phyloP scores from a whole-genome alignment of 2,113 vertebrate species.

The Xenopus borealis region DNA sequence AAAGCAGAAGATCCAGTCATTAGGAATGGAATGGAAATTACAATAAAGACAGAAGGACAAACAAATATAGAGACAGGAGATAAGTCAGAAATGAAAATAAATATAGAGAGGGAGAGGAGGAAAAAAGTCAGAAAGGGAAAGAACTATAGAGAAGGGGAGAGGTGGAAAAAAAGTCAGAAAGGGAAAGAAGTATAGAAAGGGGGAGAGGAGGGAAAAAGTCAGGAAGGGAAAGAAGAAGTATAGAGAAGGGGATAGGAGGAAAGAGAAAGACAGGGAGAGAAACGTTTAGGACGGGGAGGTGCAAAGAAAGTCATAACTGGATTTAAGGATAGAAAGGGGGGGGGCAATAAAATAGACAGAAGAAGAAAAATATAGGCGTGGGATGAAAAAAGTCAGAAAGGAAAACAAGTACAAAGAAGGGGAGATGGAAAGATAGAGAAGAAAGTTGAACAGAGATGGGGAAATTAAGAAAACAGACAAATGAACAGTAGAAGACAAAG shows the following conservation, averaged over 20 bases:
- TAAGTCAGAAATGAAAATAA: neutral
- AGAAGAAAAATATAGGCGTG: neutral
- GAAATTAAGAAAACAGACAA: neutral
- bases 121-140: neutral
- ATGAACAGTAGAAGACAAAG: neutral
- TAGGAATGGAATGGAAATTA: neutral
- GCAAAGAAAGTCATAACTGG: neutral
- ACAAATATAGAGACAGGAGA: neutral
- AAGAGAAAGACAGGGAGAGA: neutral
- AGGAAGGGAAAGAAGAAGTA: neutral
- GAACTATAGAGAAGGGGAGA: too few relatives aligned
- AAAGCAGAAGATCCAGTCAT: too few relatives aligned
- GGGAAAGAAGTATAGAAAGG: neutral
- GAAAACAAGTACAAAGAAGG: neutral
- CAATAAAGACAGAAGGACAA: neutral
- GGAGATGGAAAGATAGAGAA: neutral
- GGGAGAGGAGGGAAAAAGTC: neutral
- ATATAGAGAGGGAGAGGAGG: too few relatives aligned
- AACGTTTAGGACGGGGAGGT: neutral
- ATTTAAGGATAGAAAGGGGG: too few relatives aligned
- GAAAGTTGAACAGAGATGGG: neutral
- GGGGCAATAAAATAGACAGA: too few relatives aligned
- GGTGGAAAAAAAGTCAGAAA: neutral
- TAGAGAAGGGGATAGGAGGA: neutral
- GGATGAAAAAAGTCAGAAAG: neutral